phyloP scores from a whole-genome alignment of 2,113 vertebrate genomes.

The Phylloscopus trochilus region DNA sequence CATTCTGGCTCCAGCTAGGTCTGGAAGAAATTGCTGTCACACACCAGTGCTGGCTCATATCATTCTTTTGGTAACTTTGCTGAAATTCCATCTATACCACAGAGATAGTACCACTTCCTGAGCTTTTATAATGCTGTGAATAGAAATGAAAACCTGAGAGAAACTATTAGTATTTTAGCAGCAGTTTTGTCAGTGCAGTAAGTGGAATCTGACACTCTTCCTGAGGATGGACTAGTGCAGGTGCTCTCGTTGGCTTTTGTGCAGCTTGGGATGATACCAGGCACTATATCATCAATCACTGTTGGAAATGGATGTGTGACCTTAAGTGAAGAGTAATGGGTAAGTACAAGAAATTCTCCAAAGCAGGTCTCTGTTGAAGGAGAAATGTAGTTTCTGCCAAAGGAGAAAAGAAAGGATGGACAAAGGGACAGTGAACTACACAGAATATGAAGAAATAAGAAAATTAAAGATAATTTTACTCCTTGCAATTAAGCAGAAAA shows the following conservation, averaged over 20 bases:
- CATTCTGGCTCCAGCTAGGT: neutral
- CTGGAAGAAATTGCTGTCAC: neutral
- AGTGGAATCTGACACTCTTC: neutral
- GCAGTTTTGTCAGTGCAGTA: neutral
- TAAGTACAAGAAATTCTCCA: neutral
- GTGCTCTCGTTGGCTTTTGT: neutral
- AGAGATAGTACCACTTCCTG: neutral
- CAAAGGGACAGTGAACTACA: rapidly evolving
- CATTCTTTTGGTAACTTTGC: neutral
- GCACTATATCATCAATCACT: neutral
- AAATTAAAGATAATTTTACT: neutral
- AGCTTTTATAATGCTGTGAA: neutral
- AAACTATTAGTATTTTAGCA: neutral
- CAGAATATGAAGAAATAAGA: neutral
- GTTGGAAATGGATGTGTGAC: neutral
- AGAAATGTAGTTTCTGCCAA: neutral
- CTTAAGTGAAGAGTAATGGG: neutral
- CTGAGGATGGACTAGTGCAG: neutral
- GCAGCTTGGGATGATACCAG: neutral
- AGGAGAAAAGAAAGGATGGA: neutral
- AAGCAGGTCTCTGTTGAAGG: neutral
- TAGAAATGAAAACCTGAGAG: neutral
- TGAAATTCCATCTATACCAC: neutral
- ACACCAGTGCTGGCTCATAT: neutral
- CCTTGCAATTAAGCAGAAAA: neutral